Evolutionary conservation across 1,140 invertebrate species (phyloP).

Genomic region (Euwallacea fornicatus): DNA sequence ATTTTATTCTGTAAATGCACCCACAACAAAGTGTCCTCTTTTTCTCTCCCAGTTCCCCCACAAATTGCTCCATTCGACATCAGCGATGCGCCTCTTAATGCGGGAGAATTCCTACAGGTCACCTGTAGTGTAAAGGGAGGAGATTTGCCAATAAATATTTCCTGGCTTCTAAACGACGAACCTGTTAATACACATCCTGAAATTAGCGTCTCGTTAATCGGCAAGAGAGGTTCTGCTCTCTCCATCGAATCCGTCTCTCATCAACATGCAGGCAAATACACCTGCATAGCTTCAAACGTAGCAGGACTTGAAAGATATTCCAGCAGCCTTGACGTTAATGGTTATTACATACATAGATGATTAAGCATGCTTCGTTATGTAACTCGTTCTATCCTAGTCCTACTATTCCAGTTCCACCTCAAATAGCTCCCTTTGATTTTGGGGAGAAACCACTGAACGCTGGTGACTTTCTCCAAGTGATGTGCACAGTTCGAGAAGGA

Average conservation of each 20-base stretch:
- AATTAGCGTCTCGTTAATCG: slow-evolving; percentile 38
- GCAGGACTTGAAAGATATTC: slow-evolving; percentile 59
- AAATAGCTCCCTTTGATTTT: slow-evolving; percentile 64
- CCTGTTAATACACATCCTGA: slow-evolving; percentile 48
- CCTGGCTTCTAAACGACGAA: slow-evolving; percentile 67
- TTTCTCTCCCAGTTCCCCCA: slow-evolving; percentile 59
- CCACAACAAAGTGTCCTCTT: background rate
- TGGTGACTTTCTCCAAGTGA: slow-evolving; percentile 71
- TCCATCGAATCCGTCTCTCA: slow-evolving; percentile 74
- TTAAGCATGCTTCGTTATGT: too few species aligned
- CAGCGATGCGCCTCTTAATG: slow-evolving; percentile 64
- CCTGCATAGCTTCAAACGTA: slow-evolving; percentile 67
- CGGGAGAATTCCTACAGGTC: slow-evolving; percentile 72
- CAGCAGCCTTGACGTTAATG: slow-evolving; percentile 42
- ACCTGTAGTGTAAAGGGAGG: slow-evolving; percentile 72
- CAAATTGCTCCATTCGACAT: slow-evolving; percentile 69
- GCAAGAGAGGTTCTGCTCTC: slow-evolving; percentile 53
- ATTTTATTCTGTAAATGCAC: slow-evolving; percentile 2
- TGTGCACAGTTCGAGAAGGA: slow-evolving; percentile 65
- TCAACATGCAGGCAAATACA: slow-evolving; percentile 66
- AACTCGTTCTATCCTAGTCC: background rate
- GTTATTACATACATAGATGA: slow-evolving; percentile 21
- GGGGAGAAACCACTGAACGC: slow-evolving; percentile 55
- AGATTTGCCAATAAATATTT: slow-evolving; percentile 60
- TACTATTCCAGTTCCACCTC: slow-evolving; percentile 24